These are phyloP conservation scores for Argyresthia albistria DNA, from an alignment of 2,888 invertebrate genomes.

Conservation along the genomic window DNA sequence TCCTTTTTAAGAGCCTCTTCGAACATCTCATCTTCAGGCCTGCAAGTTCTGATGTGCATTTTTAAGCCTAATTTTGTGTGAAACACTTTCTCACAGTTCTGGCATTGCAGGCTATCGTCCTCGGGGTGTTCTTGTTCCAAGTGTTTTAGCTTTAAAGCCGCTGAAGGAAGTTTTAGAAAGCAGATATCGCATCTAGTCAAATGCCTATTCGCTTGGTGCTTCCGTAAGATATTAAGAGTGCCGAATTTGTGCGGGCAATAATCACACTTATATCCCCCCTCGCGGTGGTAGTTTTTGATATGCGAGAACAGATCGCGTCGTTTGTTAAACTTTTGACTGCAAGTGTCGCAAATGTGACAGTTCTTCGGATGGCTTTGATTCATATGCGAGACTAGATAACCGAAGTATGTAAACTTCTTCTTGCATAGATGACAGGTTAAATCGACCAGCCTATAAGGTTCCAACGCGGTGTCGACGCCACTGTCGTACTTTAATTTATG, in stretches of 20 bases:
- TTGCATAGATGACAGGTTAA: slow-evolving; percentile 43
- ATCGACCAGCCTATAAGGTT: slow-evolving; percentile 44
- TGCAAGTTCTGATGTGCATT: slow-evolving; percentile 56
- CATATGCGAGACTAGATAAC: slow-evolving; percentile 54
- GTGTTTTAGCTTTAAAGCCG: slow-evolving; percentile 51
- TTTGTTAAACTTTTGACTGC: slow-evolving; percentile 57
- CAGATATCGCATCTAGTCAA: slow-evolving; percentile 50
- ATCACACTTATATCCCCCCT: slow-evolving; percentile 55
- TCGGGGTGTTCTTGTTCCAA: slow-evolving; percentile 56
- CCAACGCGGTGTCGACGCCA: slow-evolving; percentile 53
- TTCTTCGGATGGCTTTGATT: slow-evolving; percentile 57
- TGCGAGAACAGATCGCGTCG: slow-evolving; percentile 55
- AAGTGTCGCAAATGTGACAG: slow-evolving; percentile 53
- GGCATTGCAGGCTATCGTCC: slow-evolving; percentile 48
- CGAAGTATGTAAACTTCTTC: slow-evolving; percentile 52
- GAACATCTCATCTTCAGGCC: slow-evolving; percentile 31
- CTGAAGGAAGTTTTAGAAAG: slow-evolving; percentile 48
- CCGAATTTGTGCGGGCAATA: slow-evolving; percentile 43
- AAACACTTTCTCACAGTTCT: slow-evolving; percentile 49
- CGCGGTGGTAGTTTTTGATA: slow-evolving; percentile 59
- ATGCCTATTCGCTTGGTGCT: slow-evolving; percentile 51
- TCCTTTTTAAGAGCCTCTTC: slow-evolving; percentile 42
- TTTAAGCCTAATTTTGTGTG: slow-evolving; percentile 55
- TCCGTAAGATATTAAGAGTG: slow-evolving; percentile 50
- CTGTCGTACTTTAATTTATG: slow-evolving; percentile 48